Percentiles rank a stretch among this genome's conserved stretches.
These are phyloP conservation scores for Esox niger DNA, from an alignment of 2,113 vertebrate species.

Conservation along the genomic window DNA sequence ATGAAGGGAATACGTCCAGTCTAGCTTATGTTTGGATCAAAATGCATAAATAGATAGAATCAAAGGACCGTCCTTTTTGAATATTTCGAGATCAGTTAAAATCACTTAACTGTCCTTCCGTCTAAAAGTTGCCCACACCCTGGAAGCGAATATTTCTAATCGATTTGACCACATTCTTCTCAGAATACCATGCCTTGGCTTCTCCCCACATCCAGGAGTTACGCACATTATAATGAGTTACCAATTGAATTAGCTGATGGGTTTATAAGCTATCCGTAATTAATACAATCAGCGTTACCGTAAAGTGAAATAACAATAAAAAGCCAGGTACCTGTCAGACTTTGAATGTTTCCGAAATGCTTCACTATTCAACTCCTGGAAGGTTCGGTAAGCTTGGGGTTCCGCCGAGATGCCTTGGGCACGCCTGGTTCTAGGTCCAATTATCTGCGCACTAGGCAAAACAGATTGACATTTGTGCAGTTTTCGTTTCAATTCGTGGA, in stretches of 20 bases:
- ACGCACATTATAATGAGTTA: no score
- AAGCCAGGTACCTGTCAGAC: conserved; percentile 72
- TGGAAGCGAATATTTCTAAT: background rate
- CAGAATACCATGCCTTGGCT: no score
- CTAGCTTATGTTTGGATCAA: background rate
- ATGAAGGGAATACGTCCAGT: background rate
- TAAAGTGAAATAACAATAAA: no score
- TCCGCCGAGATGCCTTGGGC: conserved; percentile 89
- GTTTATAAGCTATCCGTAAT: no score
- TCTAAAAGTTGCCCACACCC: background rate
- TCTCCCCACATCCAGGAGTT: no score
- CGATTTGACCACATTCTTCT: background rate
- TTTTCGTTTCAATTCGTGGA: conserved; percentile 81
- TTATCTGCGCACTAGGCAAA: conserved; percentile 78
- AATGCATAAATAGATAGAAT: background rate
- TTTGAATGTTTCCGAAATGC: conserved; percentile 84
- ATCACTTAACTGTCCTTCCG: conserved; percentile 3
- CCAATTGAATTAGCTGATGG: no score
- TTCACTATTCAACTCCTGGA: conserved; percentile 79
- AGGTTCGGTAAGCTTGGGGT: conserved; percentile 74
- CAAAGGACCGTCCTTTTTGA: no score
- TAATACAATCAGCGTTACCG: no score
- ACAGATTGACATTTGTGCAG: conserved; percentile 91
- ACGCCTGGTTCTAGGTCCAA: conserved; percentile 83
- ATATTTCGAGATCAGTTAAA: conserved; percentile 62